A percentile compares a stretch with the other conserved stretches of the same genome.
phyloP scores from a whole-genome alignment of 2,888 invertebrate species.

The Dermolepida albohirtum region DNA sequence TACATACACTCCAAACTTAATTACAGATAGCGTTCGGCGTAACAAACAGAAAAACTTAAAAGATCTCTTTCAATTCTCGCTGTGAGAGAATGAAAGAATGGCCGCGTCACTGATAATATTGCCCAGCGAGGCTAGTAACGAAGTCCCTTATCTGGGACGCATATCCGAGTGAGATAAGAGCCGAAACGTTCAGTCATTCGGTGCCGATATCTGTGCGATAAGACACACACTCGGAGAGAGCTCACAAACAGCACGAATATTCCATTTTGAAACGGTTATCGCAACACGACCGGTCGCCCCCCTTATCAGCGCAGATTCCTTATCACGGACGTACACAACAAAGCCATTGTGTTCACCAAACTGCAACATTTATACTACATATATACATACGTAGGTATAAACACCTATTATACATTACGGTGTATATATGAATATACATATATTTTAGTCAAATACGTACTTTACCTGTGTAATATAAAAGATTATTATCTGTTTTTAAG shows the following conservation, averaged over 20 bases:
- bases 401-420: too few relatives aligned
- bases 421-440: too few relatives aligned
- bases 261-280: conserved; percentile 66
- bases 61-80: conserved; percentile 23
- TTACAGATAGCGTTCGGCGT: conserved; percentile 32
- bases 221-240: conserved; percentile 49
- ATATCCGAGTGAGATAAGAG: conserved; percentile 45
- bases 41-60: conserved; percentile 37
- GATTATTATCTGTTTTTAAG: too few relatives aligned
- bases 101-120: conserved; percentile 35
- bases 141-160: conserved; percentile 42
- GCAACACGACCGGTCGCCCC: conserved; percentile 60
- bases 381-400: conserved; percentile 7
- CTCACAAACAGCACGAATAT: conserved; percentile 65
- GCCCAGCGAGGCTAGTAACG: conserved; percentile 40
- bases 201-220: conserved; percentile 60
- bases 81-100: conserved; percentile 31
- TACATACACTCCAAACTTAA: conserved; percentile 22
- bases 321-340: conserved; percentile 61
- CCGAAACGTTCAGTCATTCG: conserved; percentile 57
- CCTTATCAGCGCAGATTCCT: conserved; percentile 61
- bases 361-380: conserved; percentile 38
- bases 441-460: too few relatives aligned
- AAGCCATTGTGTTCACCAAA: conserved; percentile 57
- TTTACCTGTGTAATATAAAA: too few relatives aligned